These are phyloP conservation scores for Vulpes vulpes DNA, from an alignment of 2,113 vertebrate genomes.

Conservation along the genomic window DNA sequence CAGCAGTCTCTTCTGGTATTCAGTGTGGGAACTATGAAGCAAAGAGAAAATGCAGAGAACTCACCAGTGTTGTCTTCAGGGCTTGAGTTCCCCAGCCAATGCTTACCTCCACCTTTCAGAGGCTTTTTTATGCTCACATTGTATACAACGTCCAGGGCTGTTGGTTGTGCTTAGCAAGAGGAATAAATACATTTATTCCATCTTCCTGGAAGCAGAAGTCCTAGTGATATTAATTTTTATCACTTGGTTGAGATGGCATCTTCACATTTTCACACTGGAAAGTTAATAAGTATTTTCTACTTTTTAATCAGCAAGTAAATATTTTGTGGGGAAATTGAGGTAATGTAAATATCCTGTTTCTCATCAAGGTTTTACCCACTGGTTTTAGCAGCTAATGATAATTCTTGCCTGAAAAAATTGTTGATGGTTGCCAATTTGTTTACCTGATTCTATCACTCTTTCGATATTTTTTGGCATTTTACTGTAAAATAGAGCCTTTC, in stretches of 20 bases:
- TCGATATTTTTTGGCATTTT: not conserved
- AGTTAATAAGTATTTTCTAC: not conserved
- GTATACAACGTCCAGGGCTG: not conserved
- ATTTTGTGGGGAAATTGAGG: not conserved
- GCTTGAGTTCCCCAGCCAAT: not conserved
- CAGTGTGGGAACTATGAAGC: not conserved
- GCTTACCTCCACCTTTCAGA: not conserved
- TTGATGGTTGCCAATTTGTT: not conserved
- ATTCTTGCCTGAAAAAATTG: not conserved
- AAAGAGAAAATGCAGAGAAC: not conserved
- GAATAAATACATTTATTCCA: not conserved
- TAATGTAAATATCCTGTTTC: not conserved
- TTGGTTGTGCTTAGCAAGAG: not conserved
- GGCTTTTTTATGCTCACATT: not conserved
- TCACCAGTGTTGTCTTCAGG: not conserved
- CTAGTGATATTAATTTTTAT: not conserved
- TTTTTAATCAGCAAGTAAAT: not conserved
- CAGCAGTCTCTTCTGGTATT: not conserved
- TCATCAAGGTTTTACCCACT: not conserved
- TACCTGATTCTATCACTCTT: not conserved
- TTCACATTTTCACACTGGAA: not conserved
- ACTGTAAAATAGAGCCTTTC: not conserved
- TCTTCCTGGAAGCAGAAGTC: not conserved
- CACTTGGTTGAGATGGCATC: not conserved
- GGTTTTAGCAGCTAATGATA: not conserved